A percentile compares a stretch with the other conserved stretches of the same genome.
Evolutionary conservation across 2,888 invertebrate species (phyloP).

Genomic region (Nymphalis polychloros): DNA sequence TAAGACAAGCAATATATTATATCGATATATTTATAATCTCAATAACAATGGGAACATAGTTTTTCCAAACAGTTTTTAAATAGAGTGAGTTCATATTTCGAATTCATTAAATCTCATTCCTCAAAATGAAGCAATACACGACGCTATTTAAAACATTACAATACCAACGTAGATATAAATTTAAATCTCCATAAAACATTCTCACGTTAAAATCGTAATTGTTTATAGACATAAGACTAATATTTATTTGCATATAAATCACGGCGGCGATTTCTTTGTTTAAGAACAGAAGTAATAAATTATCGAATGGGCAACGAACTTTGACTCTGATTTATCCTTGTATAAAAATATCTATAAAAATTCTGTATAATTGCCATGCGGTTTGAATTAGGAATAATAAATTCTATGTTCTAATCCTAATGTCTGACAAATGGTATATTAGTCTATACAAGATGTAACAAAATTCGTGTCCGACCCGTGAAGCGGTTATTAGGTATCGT

Average conservation of each 20-base stretch:
- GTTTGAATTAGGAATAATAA: conserved; percentile 1
- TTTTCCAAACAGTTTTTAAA: no score
- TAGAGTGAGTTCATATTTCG: no score
- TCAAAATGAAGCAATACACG: not conserved
- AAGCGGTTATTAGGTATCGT: no score
- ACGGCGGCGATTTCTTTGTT: conserved; percentile 16
- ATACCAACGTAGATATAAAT: conserved; percentile 9
- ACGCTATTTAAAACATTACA: conserved; percentile 15
- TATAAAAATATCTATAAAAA: conserved; percentile 30
- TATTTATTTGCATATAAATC: conserved; percentile 28
- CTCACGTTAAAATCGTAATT: conserved; percentile 14
- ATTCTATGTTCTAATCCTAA: conserved; percentile 8
- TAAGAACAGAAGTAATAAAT: conserved; percentile 7
- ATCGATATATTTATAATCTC: no score
- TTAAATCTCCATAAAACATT: conserved; percentile 29
- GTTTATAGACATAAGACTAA: conserved; percentile 25
- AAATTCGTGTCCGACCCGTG: no score
- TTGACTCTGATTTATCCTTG: conserved; percentile 10
- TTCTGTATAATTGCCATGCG: conserved; percentile 7
- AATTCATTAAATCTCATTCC: no score
- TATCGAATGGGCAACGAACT: conserved; percentile 21
- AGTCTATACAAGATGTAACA: no score
- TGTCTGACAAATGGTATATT: not conserved
- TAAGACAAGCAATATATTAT: no score
- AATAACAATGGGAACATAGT: no score